Percentiles rank a stretch among this genome's conserved stretches.
These are phyloP conservation scores for Oxyruncus cristatus DNA, from an alignment of 2,113 vertebrate species.

Conservation along the genomic window DNA sequence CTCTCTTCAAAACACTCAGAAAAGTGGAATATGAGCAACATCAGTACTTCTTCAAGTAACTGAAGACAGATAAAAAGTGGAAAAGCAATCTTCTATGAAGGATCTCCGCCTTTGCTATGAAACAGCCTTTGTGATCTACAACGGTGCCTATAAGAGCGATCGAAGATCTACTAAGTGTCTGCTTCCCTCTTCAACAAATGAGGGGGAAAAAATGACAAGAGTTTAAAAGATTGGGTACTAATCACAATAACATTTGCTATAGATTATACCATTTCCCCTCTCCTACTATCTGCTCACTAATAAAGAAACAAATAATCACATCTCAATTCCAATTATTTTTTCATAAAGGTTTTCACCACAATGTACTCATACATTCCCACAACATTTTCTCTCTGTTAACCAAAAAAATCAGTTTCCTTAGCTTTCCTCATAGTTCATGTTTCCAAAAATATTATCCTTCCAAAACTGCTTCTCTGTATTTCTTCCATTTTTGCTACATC, in stretches of 20 bases:
- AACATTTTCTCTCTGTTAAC: not conserved
- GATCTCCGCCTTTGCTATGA: not conserved
- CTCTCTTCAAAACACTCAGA: constrained; percentile 2
- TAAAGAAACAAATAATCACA: not conserved
- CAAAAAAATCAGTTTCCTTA: not conserved
- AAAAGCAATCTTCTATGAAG: not conserved
- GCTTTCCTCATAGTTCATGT: not conserved
- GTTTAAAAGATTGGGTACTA: not conserved
- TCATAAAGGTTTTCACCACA: not conserved
- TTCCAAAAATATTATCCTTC: not conserved
- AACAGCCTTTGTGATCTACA: not conserved
- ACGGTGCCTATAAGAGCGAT: not conserved
- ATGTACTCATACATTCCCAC: not conserved
- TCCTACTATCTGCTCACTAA: not conserved
- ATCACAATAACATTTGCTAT: not conserved
- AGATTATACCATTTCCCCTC: not conserved
- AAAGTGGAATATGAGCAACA: constrained; percentile 2
- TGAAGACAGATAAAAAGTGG: not conserved
- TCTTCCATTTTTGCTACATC: not conserved
- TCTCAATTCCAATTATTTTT: not conserved
- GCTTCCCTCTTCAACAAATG: not conserved
- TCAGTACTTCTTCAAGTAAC: not conserved
- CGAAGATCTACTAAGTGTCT: not conserved
- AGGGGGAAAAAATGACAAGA: not conserved
- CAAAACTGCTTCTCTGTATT: not conserved